Percentiles rank a stretch among this genome's conserved stretches.
Conservation (phyloP, 2,797 vertebrate genomes). For the Cyprinodon diabolis region DNA sequence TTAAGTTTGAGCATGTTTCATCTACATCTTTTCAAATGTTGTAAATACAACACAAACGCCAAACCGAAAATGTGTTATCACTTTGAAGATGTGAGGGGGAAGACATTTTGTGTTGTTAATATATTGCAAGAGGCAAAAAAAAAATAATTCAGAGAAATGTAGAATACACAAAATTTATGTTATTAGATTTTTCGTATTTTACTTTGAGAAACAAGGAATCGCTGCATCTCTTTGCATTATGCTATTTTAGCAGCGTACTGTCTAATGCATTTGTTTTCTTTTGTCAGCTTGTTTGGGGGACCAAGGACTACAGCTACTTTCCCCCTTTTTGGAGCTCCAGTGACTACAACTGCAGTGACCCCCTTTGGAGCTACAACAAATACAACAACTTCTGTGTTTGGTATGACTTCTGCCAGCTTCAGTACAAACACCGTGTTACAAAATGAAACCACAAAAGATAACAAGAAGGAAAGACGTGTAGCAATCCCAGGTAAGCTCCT, state of each 20-base stretch:
- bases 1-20: too few relatives aligned
- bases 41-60: too few relatives aligned
- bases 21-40: too few relatives aligned
- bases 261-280: not conserved
- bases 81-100: not conserved
- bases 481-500: conserved; percentile 2
- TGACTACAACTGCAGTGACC: not conserved
- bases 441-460: not conserved
- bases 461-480: not conserved
- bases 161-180: not conserved
- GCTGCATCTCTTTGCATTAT: not conserved
- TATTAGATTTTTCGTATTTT: not conserved
- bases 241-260: not conserved
- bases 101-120: not conserved
- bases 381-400: rapidly evolving
- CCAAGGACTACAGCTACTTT: not conserved
- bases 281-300: not conserved
- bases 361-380: not conserved
- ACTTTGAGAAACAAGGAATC: too few relatives aligned
- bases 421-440: too few relatives aligned
- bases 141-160: not conserved
- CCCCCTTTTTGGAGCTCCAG: rapidly evolving
- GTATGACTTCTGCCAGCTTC: not conserved
- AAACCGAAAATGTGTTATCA: too few relatives aligned
- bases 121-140: not conserved